A percentile compares a stretch with the other conserved stretches of the same genome.
phyloP scores from a whole-genome alignment of 2,888 invertebrate species.

The Pedicia rivosa region DNA sequence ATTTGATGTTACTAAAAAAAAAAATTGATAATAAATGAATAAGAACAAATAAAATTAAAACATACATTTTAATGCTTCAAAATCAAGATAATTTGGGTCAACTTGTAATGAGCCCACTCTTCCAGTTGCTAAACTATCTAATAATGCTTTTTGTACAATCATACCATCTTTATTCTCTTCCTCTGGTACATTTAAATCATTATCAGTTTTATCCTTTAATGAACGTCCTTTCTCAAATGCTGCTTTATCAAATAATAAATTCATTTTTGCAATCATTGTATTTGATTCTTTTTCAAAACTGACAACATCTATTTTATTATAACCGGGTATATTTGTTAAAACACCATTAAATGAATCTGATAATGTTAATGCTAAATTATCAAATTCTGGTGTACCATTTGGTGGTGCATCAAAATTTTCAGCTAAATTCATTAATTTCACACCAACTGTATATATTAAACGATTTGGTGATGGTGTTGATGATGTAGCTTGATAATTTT shows the following conservation, averaged over 20 bases:
- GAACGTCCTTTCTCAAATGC: slow-evolving; percentile 36
- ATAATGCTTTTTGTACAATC: slow-evolving; percentile 38
- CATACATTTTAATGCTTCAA: slow-evolving; percentile 56
- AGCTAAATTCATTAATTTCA: slow-evolving; percentile 59
- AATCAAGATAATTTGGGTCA: slow-evolving; percentile 63
- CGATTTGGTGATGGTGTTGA: slow-evolving; percentile 47
- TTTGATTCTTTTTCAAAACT: slow-evolving; percentile 51
- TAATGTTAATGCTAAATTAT: slow-evolving; percentile 48
- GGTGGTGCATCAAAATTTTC: slow-evolving; percentile 60
- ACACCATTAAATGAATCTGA: slow-evolving; percentile 45
- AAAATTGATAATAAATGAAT: not conserved
- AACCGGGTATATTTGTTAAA: slow-evolving; percentile 50
- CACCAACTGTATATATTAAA: slow-evolving; percentile 49
- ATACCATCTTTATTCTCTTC: slow-evolving; percentile 19
- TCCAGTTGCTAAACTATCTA: slow-evolving; percentile 54
- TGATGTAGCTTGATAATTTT: slow-evolving; percentile 27
- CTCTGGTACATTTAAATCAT: slow-evolving; percentile 11
- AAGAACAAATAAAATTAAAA: slow-evolving; percentile 12
- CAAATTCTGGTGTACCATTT: slow-evolving; percentile 55
- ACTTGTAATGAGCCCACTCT: slow-evolving; percentile 63
- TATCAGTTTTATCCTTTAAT: slow-evolving; percentile 13
- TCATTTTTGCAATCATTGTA: slow-evolving; percentile 59
- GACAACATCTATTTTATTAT: slow-evolving; percentile 49
- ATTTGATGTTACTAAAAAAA: not conserved
- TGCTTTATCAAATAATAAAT: slow-evolving; percentile 56